Conservation (phyloP, 2,888 invertebrate genomes). For the Epinotia bilunana region DNA sequence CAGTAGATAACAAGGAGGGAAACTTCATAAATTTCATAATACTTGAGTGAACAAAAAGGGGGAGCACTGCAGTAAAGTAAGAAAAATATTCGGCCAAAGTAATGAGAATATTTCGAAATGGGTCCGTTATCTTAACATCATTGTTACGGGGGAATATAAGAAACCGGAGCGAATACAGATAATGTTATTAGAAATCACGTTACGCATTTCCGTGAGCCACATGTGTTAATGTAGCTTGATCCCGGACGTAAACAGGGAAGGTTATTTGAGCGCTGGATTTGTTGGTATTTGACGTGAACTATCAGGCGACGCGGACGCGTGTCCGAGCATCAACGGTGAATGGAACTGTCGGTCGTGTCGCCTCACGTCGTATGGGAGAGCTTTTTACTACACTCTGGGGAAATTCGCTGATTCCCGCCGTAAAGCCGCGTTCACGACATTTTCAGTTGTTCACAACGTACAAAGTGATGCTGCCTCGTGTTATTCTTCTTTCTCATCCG, state of each 20-base stretch:
- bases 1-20: constrained; percentile 64
- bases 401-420: constrained; percentile 75
- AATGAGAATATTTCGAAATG: constrained; percentile 76
- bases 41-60: constrained; percentile 70
- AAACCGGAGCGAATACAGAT: constrained; percentile 61
- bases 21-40: constrained; percentile 69
- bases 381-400: constrained; percentile 78
- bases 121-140: constrained; percentile 62
- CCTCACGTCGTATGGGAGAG: constrained; percentile 60
- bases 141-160: constrained; percentile 56
- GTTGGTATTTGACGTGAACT: constrained; percentile 61
- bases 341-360: constrained; percentile 68
- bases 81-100: constrained; percentile 70
- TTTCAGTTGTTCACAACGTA: constrained; percentile 57
- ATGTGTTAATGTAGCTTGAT: constrained; percentile 49
- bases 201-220: constrained; percentile 51
- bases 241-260: constrained; percentile 63
- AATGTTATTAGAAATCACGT: constrained; percentile 59
- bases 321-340: constrained; percentile 66
- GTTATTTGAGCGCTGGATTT: constrained; percentile 66
- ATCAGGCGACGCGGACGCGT: constrained; percentile 50
- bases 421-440: constrained; percentile 67
- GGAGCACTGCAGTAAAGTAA: constrained; percentile 69
- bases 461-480: constrained; percentile 50
- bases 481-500: constrained; percentile 45